Conservation (phyloP, 1,140 invertebrate species). For the Dufourea novaeangliae region DNA sequence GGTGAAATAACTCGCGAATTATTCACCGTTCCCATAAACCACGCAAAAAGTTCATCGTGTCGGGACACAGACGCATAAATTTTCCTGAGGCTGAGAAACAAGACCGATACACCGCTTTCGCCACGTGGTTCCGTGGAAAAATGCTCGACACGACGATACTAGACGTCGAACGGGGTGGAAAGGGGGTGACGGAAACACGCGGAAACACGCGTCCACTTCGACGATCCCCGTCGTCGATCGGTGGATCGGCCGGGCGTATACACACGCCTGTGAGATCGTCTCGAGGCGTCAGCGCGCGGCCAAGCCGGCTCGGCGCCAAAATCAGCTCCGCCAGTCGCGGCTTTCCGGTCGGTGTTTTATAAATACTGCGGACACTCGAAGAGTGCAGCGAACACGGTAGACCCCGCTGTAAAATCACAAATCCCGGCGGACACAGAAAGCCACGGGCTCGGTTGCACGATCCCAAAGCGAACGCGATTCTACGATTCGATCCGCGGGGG, state of each 20-base stretch:
- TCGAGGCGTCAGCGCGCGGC: conserved; percentile 65
- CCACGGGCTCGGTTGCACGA: neutral
- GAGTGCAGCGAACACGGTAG: conserved; percentile 69
- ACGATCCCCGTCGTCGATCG: too few relatives aligned
- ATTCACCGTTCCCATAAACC: conserved; percentile 32
- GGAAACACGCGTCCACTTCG: neutral
- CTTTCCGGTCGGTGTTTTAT: conserved; percentile 83
- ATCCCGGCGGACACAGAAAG: conserved; percentile 30
- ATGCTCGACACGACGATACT: neutral
- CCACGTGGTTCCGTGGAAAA: conserved; percentile 23
- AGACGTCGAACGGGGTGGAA: too few relatives aligned
- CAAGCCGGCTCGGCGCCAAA: conserved; percentile 79
- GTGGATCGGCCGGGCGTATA: too few relatives aligned
- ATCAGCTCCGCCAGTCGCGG: conserved; percentile 77
- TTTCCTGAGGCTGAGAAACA: conserved; percentile 8
- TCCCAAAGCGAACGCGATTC: neutral
- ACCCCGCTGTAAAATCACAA: conserved; percentile 56
- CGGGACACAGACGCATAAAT: conserved; percentile 33
- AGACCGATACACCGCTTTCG: neutral
- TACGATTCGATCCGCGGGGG: neutral
- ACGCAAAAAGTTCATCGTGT: conserved; percentile 8
- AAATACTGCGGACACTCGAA: conserved; percentile 79
- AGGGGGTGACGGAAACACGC: too few relatives aligned
- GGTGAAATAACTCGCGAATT: conserved; percentile 30
- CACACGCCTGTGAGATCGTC: too few relatives aligned